Percentiles rank a stretch among this genome's conserved stretches.
phyloP scores from a whole-genome alignment of 2,113 vertebrate species.

The Anoplopoma fimbria region DNA sequence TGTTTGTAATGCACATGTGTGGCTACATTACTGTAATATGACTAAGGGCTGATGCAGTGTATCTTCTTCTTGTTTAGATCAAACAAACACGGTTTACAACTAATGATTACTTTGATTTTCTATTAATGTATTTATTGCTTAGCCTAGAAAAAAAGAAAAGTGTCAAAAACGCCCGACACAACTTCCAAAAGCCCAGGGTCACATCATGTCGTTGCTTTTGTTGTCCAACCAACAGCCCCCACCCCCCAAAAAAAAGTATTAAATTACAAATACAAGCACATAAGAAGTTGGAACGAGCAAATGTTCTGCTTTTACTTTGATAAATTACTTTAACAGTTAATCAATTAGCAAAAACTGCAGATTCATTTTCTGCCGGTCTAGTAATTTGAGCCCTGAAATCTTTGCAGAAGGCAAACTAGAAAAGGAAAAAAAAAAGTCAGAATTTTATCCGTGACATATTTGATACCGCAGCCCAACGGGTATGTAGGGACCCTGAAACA shows the following conservation, averaged over 20 bases:
- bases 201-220: neutral
- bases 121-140: neutral
- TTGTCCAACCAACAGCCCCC: neutral
- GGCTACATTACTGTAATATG: neutral
- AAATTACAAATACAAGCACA: neutral
- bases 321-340: neutral
- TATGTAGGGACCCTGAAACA: constrained; percentile 52
- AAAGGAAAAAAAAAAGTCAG: constrained; percentile 36
- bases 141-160: neutral
- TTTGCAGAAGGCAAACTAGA: constrained; percentile 20
- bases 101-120: neutral
- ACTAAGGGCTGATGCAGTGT: neutral
- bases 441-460: constrained; percentile 61
- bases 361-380: neutral
- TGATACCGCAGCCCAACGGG: constrained; percentile 56
- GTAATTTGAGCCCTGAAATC: constrained; percentile 14
- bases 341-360: constrained; percentile 8
- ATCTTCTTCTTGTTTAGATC: neutral
- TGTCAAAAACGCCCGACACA: neutral
- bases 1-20: neutral
- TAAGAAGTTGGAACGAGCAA: neutral
- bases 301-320: neutral
- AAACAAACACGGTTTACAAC: neutral
- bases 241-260: neutral
- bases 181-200: neutral